Percentiles rank a stretch among this genome's conserved stretches.
These are phyloP conservation scores for Clarias pachynema DNA, from an alignment of 2,797 vertebrate genomes.

Conservation along the genomic window DNA sequence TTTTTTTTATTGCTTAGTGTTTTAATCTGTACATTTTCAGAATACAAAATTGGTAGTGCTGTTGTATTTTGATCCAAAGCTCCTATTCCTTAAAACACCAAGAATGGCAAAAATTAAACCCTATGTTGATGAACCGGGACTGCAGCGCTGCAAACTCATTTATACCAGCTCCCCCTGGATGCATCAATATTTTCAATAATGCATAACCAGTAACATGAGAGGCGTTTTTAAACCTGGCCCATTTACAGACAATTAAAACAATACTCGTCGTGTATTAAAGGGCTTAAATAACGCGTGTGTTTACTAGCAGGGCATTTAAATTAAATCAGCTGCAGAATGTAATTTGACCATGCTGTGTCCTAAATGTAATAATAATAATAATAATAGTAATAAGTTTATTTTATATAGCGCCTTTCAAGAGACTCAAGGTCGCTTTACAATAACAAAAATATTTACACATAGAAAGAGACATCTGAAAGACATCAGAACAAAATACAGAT, in stretches of 20 bases:
- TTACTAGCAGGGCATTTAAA: neutral
- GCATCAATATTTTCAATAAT: neutral
- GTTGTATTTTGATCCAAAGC: neutral
- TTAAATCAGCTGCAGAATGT: neutral
- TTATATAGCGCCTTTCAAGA: too few relatives aligned
- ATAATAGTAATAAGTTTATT: too few relatives aligned
- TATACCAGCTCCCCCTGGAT: neutral
- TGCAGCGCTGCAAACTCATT: neutral
- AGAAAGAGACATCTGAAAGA: too few relatives aligned
- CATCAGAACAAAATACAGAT: too few relatives aligned
- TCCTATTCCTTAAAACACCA: neutral
- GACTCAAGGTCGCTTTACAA: too few relatives aligned
- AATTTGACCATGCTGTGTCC: neutral
- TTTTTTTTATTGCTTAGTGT: neutral
- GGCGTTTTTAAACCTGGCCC: neutral
- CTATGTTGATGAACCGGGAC: neutral
- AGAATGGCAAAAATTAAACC: neutral
- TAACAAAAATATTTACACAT: too few relatives aligned
- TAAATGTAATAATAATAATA: too few relatives aligned
- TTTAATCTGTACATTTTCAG: neutral
- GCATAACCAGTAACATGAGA: slow-evolving; percentile 5
- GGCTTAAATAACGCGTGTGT: neutral
- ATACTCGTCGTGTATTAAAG: neutral
- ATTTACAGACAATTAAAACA: slow-evolving; percentile 23
- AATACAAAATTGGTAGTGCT: neutral